A percentile compares a stretch with the other conserved stretches of the same genome.
Conservation (phyloP, 1,140 invertebrate genomes). For the Drosophila sturtevanti region DNA sequence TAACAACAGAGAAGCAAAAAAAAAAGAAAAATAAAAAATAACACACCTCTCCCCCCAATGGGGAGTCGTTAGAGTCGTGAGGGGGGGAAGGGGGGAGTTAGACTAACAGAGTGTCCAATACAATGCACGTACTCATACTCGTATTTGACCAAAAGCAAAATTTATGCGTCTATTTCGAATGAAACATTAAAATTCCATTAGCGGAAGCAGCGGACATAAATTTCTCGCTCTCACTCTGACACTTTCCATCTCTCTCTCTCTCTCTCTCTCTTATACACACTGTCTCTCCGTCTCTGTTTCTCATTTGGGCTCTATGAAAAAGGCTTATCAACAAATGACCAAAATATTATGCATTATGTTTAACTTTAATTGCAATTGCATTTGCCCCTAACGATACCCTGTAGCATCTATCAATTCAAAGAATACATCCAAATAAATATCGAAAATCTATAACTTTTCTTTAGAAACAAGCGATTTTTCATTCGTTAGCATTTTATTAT, state of each 20-base stretch:
- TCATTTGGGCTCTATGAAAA: background rate
- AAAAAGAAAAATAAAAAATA: too few relatives aligned
- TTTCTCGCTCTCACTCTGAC: conserved; percentile 21
- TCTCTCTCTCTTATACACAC: too few relatives aligned
- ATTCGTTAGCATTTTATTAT: too few relatives aligned
- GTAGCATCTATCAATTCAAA: background rate
- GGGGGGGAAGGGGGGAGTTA: too few relatives aligned
- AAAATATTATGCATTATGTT: conserved; percentile 77
- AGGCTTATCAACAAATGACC: conserved; percentile 62
- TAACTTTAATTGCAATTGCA: conserved; percentile 67
- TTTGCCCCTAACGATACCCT: background rate
- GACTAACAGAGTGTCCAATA: conserved; percentile 13
- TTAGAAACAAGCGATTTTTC: too few relatives aligned
- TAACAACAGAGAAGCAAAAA: conserved; percentile 28
- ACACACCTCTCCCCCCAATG: conserved; percentile 5
- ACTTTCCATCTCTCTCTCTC: conserved; percentile 19
- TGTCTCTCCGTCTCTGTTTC: background rate
- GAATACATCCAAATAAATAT: too few relatives aligned
- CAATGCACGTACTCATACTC: conserved; percentile 22
- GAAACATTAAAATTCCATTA: conserved; percentile 81
- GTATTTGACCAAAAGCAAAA: conserved; percentile 59
- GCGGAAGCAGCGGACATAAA: conserved; percentile 69
- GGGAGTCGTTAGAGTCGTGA: too few relatives aligned
- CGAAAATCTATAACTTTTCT: too few relatives aligned
- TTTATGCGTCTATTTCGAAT: conserved; percentile 71